Evolutionary conservation across 2,797 vertebrate genomes (phyloP), one percentile per base, ranked within the genome.

Genomic region (Enoplosus armatus): DNA sequence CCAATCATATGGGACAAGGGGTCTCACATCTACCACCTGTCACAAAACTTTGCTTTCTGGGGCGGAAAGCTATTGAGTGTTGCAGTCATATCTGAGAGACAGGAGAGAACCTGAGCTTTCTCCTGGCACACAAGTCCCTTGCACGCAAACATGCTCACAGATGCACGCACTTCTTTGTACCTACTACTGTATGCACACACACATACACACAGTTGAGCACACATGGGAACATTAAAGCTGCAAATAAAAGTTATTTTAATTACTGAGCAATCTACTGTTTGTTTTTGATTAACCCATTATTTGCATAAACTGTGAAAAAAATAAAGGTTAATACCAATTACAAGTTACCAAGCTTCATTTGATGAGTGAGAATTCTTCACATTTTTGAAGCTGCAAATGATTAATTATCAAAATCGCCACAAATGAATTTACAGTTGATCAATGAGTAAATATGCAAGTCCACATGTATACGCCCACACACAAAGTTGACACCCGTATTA

Each of bases 1-100:
- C 80, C 82, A 79, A 87, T 89, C 83, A 75, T 77, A 55, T 59
- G 77, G 79, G 88, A 87, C 65, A 76, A 79, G 71, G 26, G 70
- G 80, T 71, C 84, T 80, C 77, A 79, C 75, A 77, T 85, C 72
- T 72, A 35, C 68, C 83, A 82, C 82, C 82, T 91, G 84, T 81
- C 89, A 86, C 65, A 60, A 84, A 91, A 85, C 77, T 80, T 87
- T 82, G 78, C 82, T 89, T 89, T 89, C 79, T 85, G 68, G 55
- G 82, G 77, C 20, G 14, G 80, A 86, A 87, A 79, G 70, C 45
- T 65, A 69, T 72, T 26, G 59, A 88, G 77, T 67, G 68, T 35
- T 26, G 72, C 31, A 37, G 79, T 77, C 77, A 50, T 37, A 39
- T 83, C 53, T 47, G 55, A 83, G 47, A 56, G 62, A 68, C 48